Base-by-base conservation (phyloP, 2,113 vertebrate species). In the Naja naja region DNA sequence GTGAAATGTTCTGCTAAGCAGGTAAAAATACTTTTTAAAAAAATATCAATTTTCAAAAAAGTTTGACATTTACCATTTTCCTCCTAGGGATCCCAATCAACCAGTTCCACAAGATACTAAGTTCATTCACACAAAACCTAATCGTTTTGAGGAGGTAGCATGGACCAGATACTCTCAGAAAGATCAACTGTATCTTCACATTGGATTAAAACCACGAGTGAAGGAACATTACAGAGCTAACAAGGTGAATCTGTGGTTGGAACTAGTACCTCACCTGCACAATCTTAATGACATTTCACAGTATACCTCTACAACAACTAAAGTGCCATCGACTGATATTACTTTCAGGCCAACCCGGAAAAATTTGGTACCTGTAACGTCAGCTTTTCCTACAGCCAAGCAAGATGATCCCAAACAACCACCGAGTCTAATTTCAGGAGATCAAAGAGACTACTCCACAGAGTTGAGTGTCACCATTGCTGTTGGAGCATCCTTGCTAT, bases 91-190 rank as follows among this genome's bases (percentile, higher is more conserved):
- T 96, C 99, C 99, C 90, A 99, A 99, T 97, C 99, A 99, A 96
- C 99, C 99, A 39, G 99, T 99, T 87, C 99, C 99, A 45, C 99
- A 99, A 97, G 99, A 99, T 93, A 99, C 99, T 91, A 99, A 99
- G 98, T 99, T 99, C 95, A 99, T 99, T 94, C 99, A 99, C 95
- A 99, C 99, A 22, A 99, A 99, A 95, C 99, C 99, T 89, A 99
- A 99, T 95, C 99, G 99, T 91, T 99, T 99, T 97, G 99, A 99
- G 95, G 99, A 99, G 97, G 99, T 99, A 96, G 99, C 99, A 86
- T 99, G 99, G 99, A 99, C 99, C 81, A 98, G 99, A 96, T 99
- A 99, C 96, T 99, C 99, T 94, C 99, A 99, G 98, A 99, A 99
- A 97, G 99, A 99, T 93, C 99, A 99, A 93, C 98, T 99, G 25